phyloP scores from a whole-genome alignment of 2,888 invertebrate species.

The Andrena minutula region DNA sequence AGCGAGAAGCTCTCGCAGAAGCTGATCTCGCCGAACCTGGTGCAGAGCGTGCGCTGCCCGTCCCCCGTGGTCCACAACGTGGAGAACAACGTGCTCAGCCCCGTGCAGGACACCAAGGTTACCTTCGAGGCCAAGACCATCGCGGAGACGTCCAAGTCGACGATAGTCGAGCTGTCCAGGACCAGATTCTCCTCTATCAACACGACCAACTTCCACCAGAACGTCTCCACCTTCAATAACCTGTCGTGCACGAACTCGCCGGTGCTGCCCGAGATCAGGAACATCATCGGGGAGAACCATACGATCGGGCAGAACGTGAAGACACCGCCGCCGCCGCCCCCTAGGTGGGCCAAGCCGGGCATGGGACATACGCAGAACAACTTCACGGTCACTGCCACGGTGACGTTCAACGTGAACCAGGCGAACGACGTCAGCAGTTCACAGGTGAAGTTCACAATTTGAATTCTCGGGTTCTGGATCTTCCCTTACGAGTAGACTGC shows the following conservation, averaged over 20 bases:
- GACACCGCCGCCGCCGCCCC: constrained; percentile 94
- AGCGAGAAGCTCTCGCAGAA: constrained; percentile 81
- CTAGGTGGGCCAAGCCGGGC: constrained; percentile 93
- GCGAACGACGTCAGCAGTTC: constrained; percentile 55
- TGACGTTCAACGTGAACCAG: constrained; percentile 91
- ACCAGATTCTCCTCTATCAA: constrained; percentile 78
- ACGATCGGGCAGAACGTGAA: constrained; percentile 75
- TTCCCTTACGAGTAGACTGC: too few species aligned
- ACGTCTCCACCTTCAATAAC: constrained; percentile 78
- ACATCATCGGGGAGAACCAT: constrained; percentile 72
- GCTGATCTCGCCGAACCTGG: constrained; percentile 82
- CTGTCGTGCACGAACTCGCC: constrained; percentile 76
- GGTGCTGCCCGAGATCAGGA: constrained; percentile 74
- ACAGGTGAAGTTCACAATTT: too few species aligned
- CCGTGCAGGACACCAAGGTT: constrained; percentile 70
- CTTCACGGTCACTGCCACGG: constrained; percentile 94
- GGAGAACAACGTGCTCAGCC: constrained; percentile 82
- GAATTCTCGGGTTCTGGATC: too few species aligned
- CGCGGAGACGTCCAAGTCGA: constrained; percentile 63
- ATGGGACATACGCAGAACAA: constrained; percentile 87
- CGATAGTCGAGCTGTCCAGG: constrained; percentile 74
- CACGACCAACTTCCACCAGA: constrained; percentile 80
- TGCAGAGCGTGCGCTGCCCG: constrained; percentile 82
- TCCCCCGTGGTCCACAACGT: constrained; percentile 83
- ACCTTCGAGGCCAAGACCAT: constrained; percentile 68